Evolutionary conservation across 2,888 invertebrate genomes (phyloP).

Genomic region (Sarcophaga variegata): DNA sequence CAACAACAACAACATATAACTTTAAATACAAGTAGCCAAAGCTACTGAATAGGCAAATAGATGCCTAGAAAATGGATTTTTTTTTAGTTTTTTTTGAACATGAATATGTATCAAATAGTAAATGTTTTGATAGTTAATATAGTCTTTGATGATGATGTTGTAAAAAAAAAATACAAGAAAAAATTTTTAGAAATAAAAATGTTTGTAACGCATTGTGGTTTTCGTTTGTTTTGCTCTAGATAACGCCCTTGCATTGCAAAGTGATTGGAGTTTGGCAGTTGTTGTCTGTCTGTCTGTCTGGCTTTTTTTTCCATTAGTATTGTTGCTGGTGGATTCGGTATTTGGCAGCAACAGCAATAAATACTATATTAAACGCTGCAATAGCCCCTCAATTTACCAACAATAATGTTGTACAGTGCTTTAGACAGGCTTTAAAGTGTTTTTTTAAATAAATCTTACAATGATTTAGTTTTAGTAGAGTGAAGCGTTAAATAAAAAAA

Average conservation of each 20-base stretch:
- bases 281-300: not conserved
- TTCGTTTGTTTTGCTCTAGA: constrained; percentile 78
- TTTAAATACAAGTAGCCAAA: constrained; percentile 59
- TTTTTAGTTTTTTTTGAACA: not conserved
- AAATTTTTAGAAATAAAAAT: constrained; percentile 23
- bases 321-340: constrained; percentile 1
- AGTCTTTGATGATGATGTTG: constrained; percentile 44
- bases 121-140: constrained; percentile 45
- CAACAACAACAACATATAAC: not conserved
- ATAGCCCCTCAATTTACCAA: constrained; percentile 20
- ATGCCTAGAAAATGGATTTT: not conserved
- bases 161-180: not conserved
- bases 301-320: not conserved
- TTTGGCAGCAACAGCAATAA: constrained; percentile 45
- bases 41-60: constrained; percentile 13
- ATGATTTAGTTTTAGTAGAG: too few relatives aligned
- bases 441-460: not conserved
- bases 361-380: constrained; percentile 36
- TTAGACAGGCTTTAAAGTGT: not conserved
- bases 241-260: constrained; percentile 72
- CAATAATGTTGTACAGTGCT: constrained; percentile 20
- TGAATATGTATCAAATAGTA: not conserved
- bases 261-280: constrained; percentile 66
- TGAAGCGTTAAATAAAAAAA: too few relatives aligned
- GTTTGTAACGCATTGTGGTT: constrained; percentile 71